phyloP scores from a whole-genome alignment of 1,140 invertebrate genomes.

The Ephestia elutella region DNA sequence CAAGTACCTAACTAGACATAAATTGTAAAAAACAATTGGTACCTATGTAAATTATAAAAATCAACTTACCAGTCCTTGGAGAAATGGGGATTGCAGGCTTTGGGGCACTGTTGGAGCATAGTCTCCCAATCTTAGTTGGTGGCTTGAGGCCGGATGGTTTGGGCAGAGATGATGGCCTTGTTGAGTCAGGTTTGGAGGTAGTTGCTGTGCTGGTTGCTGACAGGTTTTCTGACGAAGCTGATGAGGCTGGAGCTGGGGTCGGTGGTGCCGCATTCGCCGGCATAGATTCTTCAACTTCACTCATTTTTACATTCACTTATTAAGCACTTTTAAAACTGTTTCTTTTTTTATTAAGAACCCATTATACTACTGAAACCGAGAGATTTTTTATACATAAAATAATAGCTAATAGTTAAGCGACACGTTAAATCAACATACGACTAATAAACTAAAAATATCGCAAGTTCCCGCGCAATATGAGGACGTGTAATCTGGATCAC shows the following conservation, averaged over 20 bases:
- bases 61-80: constrained; percentile 71
- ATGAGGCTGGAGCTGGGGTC: constrained; percentile 36
- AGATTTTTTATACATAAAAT: constrained; percentile 23
- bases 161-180: constrained; percentile 50
- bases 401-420: constrained; percentile 19
- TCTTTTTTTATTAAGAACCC: constrained; percentile 20
- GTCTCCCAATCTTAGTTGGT: constrained; percentile 77
- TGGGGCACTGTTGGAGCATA: constrained; percentile 74
- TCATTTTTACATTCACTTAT: constrained; percentile 56
- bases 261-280: constrained; percentile 24
- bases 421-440: constrained; percentile 47
- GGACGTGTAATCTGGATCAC: constrained; percentile 68
- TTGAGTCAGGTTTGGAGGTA: constrained; percentile 36
- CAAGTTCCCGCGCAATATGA: constrained; percentile 67
- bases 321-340: constrained; percentile 31
- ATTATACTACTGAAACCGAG: constrained; percentile 30
- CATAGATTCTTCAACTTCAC: constrained; percentile 45
- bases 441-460: constrained; percentile 67
- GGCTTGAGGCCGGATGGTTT: constrained; percentile 76
- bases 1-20: not conserved
- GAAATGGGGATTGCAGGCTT: constrained; percentile 77
- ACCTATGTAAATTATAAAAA: too few relatives aligned
- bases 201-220: constrained; percentile 45
- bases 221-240: constrained; percentile 48
- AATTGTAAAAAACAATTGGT: not conserved